Evolutionary conservation across 2,113 vertebrate species (phyloP).

Genomic region (Neopipo cinnamomea): DNA sequence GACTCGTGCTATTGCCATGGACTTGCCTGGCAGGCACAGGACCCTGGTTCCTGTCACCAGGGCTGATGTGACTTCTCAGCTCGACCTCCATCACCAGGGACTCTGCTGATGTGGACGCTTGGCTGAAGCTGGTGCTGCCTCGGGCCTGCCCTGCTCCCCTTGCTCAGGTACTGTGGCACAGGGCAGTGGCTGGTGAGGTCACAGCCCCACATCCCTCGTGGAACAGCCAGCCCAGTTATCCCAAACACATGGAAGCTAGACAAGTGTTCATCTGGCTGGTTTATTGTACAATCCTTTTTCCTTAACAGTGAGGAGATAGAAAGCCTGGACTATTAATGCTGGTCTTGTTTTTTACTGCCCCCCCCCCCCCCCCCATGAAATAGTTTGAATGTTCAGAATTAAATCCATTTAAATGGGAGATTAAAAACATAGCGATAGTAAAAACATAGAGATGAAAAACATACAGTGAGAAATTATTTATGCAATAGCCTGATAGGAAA

Average conservation of each 20-base stretch:
- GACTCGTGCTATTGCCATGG: neutral
- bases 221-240: neutral
- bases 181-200: neutral
- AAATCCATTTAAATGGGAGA: neutral
- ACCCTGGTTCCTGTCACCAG: neutral
- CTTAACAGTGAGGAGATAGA: neutral
- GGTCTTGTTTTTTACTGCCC: neutral
- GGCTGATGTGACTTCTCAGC: neutral
- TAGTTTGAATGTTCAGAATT: neutral
- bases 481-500: neutral
- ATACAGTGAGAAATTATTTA: neutral
- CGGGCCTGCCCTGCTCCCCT: neutral
- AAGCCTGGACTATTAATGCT: neutral
- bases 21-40: neutral
- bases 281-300: neutral
- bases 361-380: too few relatives aligned
- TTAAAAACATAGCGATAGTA: neutral
- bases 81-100: too few relatives aligned
- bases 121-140: neutral
- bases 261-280: neutral
- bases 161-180: neutral
- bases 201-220: neutral
- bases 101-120: neutral
- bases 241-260: neutral
- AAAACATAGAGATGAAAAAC: neutral